Percentiles rank a stretch among this genome's conserved stretches.
phyloP scores from a whole-genome alignment of 2,113 vertebrate species.

The Macquaria australasica region DNA sequence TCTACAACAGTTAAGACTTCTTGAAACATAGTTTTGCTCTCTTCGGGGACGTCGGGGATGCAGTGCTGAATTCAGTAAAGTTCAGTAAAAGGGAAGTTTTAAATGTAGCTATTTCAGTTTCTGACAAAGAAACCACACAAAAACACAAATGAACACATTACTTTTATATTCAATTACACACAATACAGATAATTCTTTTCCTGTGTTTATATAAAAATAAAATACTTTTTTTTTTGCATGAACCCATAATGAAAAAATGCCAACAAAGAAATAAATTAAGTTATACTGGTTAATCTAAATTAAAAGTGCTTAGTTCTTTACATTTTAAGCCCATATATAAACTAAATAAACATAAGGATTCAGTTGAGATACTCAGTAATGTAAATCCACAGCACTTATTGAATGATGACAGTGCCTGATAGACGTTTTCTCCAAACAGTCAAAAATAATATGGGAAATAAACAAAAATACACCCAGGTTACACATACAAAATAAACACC shows the following conservation, averaged over 20 bases:
- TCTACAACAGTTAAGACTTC: background rate
- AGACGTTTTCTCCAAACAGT: background rate
- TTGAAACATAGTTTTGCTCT: background rate
- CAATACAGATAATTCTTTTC: background rate
- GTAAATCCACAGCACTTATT: background rate
- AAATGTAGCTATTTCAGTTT: background rate
- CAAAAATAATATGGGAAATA: background rate
- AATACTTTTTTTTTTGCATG: slow-evolving; percentile 3
- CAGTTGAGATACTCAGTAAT: background rate
- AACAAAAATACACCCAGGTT: background rate
- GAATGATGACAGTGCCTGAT: background rate
- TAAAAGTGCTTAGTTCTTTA: background rate
- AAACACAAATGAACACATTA: background rate
- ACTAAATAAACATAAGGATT: background rate
- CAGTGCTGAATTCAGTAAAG: too few relatives aligned
- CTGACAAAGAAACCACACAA: background rate
- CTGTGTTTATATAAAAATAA: slow-evolving; percentile 70
- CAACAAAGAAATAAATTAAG: slow-evolving; percentile 35
- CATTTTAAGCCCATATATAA: background rate
- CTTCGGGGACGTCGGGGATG: too few relatives aligned
- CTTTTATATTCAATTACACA: slow-evolving; percentile 42
- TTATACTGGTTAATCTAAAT: background rate
- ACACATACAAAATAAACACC: background rate
- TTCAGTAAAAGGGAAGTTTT: background rate
- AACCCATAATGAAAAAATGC: slow-evolving; percentile 14